A percentile compares a stretch with the other conserved stretches of the same genome.
Evolutionary conservation across 2,113 vertebrate genomes (phyloP).

Genomic region (Varanus salvator): DNA sequence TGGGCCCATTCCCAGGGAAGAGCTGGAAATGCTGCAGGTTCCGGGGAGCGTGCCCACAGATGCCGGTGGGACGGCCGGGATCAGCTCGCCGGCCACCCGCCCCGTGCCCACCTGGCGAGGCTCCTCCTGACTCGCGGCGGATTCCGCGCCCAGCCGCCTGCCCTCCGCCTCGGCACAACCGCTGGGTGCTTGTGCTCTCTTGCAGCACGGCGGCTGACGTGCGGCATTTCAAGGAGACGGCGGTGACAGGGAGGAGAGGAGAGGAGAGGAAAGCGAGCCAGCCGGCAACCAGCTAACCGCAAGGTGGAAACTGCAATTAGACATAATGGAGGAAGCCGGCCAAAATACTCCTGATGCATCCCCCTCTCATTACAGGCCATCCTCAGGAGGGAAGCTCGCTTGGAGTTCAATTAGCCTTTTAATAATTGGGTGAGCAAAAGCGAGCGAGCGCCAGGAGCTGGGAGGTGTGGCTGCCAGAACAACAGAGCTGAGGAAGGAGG

Average conservation of each 20-base stretch:
- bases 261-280: background rate
- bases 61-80: background rate
- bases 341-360: background rate
- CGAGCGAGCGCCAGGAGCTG: background rate
- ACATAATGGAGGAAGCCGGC: background rate
- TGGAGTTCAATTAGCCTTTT: slow-evolving; percentile 4
- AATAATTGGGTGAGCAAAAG: background rate
- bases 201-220: background rate
- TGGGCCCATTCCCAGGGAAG: background rate
- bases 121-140: background rate
- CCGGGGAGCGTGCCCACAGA: too few species aligned
- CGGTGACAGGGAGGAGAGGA: background rate
- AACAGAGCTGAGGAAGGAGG: background rate
- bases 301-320: slow-evolving; percentile 4
- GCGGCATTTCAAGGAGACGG: background rate
- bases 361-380: background rate
- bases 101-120: background rate
- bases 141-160: background rate
- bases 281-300: background rate
- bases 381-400: background rate
- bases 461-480: background rate
- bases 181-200: background rate
- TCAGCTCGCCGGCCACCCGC: background rate
- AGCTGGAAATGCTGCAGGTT: background rate
- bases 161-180: background rate